Percentiles rank a stretch among this genome's conserved stretches.
These are phyloP conservation scores for Actinia tenebrosa DNA, from an alignment of 64 coral and sea anemone species.

Conservation along the genomic window DNA sequence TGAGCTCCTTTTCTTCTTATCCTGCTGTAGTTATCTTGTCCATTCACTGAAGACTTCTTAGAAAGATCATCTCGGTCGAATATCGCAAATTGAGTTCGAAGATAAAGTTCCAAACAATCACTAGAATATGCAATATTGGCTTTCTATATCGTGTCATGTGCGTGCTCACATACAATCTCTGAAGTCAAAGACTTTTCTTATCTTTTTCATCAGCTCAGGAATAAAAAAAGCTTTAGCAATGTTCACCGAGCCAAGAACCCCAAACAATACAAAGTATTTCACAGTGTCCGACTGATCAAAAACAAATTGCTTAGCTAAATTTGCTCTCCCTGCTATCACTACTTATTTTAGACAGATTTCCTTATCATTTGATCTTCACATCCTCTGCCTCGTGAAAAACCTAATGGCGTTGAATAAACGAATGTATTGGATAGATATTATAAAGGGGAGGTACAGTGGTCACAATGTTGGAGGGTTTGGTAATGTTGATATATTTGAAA, in stretches of 20 bases:
- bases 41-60: slow-evolving; percentile 10
- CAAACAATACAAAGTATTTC: slow-evolving; percentile 10
- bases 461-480: not conserved
- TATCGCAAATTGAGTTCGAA: not conserved
- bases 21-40: not conserved
- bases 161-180: slow-evolving; percentile 5
- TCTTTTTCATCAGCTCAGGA: not conserved
- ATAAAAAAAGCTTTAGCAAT: slow-evolving; percentile 6
- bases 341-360: slow-evolving; percentile 1
- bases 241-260: slow-evolving; percentile 6
- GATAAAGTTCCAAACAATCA: slow-evolving; percentile 2
- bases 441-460: slow-evolving; percentile 4
- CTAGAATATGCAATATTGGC: not conserved
- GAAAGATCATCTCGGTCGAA: slow-evolving; percentile 3
- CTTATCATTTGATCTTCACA: slow-evolving; percentile 5
- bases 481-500: slow-evolving; percentile 15
- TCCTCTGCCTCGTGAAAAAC: slow-evolving; percentile 11
- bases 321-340: slow-evolving; percentile 5
- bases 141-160: not conserved
- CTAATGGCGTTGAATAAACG: slow-evolving; percentile 11
- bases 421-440: not conserved
- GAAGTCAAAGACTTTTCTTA: not conserved
- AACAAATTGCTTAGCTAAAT: slow-evolving; percentile 2
- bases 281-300: slow-evolving; percentile 5
- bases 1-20: not conserved